These are phyloP conservation scores for Lucilia sericata DNA, from an alignment of 1,140 invertebrate species.

Conservation along the genomic window DNA sequence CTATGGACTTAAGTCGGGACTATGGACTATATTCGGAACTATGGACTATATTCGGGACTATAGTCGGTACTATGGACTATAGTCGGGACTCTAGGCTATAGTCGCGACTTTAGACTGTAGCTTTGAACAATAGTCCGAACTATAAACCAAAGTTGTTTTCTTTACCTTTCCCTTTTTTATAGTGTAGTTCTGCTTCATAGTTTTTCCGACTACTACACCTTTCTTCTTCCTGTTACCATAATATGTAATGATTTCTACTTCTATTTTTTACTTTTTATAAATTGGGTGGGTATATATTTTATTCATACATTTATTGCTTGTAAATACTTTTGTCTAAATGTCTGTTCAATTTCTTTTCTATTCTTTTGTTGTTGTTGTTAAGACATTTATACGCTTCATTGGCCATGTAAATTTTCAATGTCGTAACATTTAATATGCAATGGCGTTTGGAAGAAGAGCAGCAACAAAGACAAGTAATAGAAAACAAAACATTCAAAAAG, in stretches of 20 bases:
- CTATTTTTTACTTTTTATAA: background rate
- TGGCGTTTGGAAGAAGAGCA: background rate
- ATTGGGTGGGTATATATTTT: background rate
- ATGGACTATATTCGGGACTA: too few species aligned
- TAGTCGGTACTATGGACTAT: too few species aligned
- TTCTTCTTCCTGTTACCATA: slow-evolving; percentile 9
- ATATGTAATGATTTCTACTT: background rate
- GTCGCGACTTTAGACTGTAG: too few species aligned
- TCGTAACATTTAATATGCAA: background rate
- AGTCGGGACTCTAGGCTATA: too few species aligned
- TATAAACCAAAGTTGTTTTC: too few species aligned
- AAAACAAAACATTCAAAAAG: background rate
- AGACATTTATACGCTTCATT: slow-evolving; percentile 11
- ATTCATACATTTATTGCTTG: too few species aligned
- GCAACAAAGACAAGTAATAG: background rate
- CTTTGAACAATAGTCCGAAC: too few species aligned
- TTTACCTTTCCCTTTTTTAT: background rate
- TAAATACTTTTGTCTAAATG: background rate
- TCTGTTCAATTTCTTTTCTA: background rate
- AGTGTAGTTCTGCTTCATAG: background rate
- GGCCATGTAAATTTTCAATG: slow-evolving; percentile 9
- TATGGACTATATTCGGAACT: too few species aligned
- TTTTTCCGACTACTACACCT: background rate
- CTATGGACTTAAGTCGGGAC: too few species aligned
- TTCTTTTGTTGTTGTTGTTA: background rate